Evolutionary conservation across 2,888 invertebrate genomes (phyloP).

Genomic region (Maniola hyperantus): DNA sequence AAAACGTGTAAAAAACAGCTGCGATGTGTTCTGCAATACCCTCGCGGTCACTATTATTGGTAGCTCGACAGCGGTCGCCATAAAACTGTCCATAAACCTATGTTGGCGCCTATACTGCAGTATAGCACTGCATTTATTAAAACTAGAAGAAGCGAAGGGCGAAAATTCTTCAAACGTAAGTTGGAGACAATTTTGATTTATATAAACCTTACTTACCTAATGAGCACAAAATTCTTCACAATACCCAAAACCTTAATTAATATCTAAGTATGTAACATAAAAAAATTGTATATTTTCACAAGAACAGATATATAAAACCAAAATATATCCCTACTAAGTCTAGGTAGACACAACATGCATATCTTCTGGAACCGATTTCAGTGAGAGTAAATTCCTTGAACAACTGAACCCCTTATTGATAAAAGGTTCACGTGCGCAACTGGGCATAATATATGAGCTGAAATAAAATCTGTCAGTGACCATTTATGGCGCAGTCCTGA

Average conservation of each 20-base stretch:
- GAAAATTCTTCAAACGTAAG: not conserved
- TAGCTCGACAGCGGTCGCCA: constrained; percentile 53
- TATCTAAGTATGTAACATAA: too few species aligned
- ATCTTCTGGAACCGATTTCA: not conserved
- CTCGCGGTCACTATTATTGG: constrained; percentile 74
- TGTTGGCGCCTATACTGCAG: constrained; percentile 32
- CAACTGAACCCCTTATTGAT: constrained; percentile 50
- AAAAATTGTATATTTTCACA: too few species aligned
- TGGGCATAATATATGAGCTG: constrained; percentile 71
- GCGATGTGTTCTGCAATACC: constrained; percentile 70
- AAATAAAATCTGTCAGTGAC: constrained; percentile 79
- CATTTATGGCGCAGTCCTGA: constrained; percentile 73
- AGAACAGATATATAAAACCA: too few species aligned
- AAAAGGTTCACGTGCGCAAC: constrained; percentile 64
- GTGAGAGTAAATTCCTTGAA: constrained; percentile 14
- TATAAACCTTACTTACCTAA: too few species aligned
- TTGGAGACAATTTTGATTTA: too few species aligned
- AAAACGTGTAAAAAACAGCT: constrained; percentile 85
- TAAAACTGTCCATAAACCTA: constrained; percentile 76
- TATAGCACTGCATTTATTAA: constrained; percentile 38
- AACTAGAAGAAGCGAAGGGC: not conserved
- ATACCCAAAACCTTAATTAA: too few species aligned
- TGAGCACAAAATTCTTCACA: too few species aligned
- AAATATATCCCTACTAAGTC: too few species aligned
- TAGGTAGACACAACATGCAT: not conserved